Percentiles rank a stretch among this genome's conserved stretches.
phyloP scores from a whole-genome alignment of 1,140 invertebrate species.

The Dinothrombium tinctorium region DNA sequence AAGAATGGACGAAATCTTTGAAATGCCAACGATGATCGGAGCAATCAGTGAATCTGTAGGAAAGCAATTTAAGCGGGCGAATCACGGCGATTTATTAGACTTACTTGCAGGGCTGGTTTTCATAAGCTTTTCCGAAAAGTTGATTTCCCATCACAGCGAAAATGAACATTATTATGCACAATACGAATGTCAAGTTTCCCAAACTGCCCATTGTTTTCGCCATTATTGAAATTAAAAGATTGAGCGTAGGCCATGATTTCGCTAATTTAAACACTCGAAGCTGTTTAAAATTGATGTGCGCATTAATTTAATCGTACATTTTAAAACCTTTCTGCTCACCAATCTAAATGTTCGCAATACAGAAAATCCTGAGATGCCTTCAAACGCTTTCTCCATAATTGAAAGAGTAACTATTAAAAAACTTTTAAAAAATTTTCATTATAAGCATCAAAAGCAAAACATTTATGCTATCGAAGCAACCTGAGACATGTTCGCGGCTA shows the following conservation, averaged over 20 bases:
- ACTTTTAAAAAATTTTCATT: too few relatives aligned
- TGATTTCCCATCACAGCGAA: constrained; percentile 98
- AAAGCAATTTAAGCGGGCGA: too few relatives aligned
- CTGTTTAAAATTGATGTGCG: constrained; percentile 32
- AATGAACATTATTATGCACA: constrained; percentile 96
- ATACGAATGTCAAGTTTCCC: constrained; percentile 88
- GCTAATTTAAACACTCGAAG: constrained; percentile 96
- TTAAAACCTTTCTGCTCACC: constrained; percentile 29
- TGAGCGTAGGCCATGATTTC: constrained; percentile 94
- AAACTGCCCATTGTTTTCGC: constrained; percentile 89
- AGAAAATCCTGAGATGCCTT: too few relatives aligned
- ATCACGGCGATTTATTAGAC: too few relatives aligned
- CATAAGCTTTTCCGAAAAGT: constrained; percentile 78
- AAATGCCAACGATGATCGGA: constrained; percentile 77
- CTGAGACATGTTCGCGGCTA: too few relatives aligned
- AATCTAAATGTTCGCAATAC: constrained; percentile 91
- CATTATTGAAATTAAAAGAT: constrained; percentile 95
- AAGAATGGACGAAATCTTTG: constrained; percentile 92
- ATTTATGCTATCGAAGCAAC: too few relatives aligned
- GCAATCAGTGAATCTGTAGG: constrained; percentile 17
- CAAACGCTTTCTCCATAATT: constrained; percentile 65
- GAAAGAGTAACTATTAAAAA: constrained; percentile 91
- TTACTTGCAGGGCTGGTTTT: constrained; percentile 29
- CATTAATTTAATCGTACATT: constrained; percentile 3
- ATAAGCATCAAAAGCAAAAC: too few relatives aligned